Evolutionary conservation across 2,113 vertebrate genomes (phyloP), one percentile per base, ranked within the genome.

Genomic region (Forbesichthys papilliferus): DNA sequence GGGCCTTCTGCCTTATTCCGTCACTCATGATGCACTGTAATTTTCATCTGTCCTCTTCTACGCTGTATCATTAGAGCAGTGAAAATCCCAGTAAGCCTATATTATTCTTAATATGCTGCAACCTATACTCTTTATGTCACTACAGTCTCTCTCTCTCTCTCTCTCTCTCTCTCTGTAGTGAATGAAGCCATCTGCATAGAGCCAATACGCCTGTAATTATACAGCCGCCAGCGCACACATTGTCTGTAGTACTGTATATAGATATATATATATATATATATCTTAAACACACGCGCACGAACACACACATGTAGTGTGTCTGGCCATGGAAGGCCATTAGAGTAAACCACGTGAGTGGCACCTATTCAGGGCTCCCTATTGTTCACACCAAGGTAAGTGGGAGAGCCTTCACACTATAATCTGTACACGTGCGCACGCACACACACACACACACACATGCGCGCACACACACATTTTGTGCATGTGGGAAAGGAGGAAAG

Each of bases 381-480:
- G 93, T 93, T 93, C 90, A 74, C 62, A 55, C 81, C 80, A 90
- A 93, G 90, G 93, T 93, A 93, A 92, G 91, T 87, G 86, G 88
- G 69, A 85, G 87, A 90, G 87, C 87, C 90, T 91, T 90, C 87
- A 89, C 85, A 90, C 88, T 91, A 86, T 89, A 92, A 93, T 91
- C 78, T 81, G 85, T 78, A 20, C 61, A 6, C 68, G 67, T 76
- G 64, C 73, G 77, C 68, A 63, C 73, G 68, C 34, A 46, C 58
- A 46, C 34, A 42, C 34, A 34, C 27, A 34, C 56, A 4, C 56
- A 58, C 58, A 55, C 76, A 69, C 79, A 68, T 56, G 78, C 69
- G 69, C 72, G 71, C 49, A 63, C 56, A 58, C 20, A 59, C 53
- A 56, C 67, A 62, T 71, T 42, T 42, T 42, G 36, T 72, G 73